Base-by-base conservation (phyloP, 1,140 invertebrate genomes). In the Neodiprion fabricii region DNA sequence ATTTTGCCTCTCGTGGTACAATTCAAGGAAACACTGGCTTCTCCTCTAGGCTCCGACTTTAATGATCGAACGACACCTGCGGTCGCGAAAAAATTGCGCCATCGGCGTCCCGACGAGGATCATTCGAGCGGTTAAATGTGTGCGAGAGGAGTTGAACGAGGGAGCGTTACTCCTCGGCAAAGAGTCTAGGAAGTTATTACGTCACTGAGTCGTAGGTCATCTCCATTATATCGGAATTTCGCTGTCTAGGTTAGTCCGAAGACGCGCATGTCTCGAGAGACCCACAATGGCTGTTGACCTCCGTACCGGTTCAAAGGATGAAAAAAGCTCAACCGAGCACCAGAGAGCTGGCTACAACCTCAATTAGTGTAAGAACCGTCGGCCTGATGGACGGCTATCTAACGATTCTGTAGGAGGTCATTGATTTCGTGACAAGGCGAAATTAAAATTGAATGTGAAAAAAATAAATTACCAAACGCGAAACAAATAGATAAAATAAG, bases 211-310 rank as follows among this genome's bases (percentile, higher is more conserved):
- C 83, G 78, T 81, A 84, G 85, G 84, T 86, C 85, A 84, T 85
- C 81, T 79, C 80, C 79, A 86, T 87, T 86, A 87, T 85, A 85
- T 82, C 74, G 83, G 85, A 86, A 87, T 87, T 86, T 84, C 74
- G 73, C 80, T 67, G 80, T 65, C 73, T 67, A 79, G 79, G 76
- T 78, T 77, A 77, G 80, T 80, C 77, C 66, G 74, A 81, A 78
- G 78, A 74, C 75, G 74, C 67, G 73, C 74, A 78, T 74, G 50
- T 66, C 73, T 77, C 75, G 69, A 50, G 67, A 70, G 74, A 61
- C 74, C 78, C 79, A 84, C 82, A 83, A 84, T 85, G 80, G 80
- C 84, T 85, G 85, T 85, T 86, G 86, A 84, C 85, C 82, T 80
- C 76, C 78, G 70, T 77, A 74, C 77, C 68, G 70, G 76, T 67